Base-by-base conservation (phyloP, 2,888 invertebrate species). In the Timandra comae region DNA sequence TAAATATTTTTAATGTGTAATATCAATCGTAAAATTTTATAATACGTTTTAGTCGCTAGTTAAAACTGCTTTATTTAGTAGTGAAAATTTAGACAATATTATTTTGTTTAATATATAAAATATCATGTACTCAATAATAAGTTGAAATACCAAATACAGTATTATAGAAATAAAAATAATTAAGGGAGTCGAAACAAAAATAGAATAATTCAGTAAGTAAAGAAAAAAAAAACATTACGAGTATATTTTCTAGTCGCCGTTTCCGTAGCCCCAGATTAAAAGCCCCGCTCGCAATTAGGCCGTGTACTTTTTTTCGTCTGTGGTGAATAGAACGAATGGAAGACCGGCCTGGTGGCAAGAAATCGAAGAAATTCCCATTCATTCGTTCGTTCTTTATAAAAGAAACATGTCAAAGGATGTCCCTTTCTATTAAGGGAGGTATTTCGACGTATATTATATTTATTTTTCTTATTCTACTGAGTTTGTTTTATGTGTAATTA, bases 241-340 rank as follows among this genome's bases (percentile, higher is more conserved):
- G n/a, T n/a, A 10, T 11, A 9, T 23, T 13, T 12, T 9, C 7
- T 6, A 8, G 12, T 21, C 57, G 56, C 63, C 30, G 16, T 29
- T 50, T 52, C 52, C 27, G 22, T 55, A 51, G 70, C 69, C 52
- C 43, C 36, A 45, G 46, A 43, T 44, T 58, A 54, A 66, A 67
- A 71, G 59, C 63, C 53, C 55, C 55, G 49, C 56, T 64, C 58
- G 72, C 72, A 76, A 76, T 78, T 75, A 77, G 63, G 66, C 49
- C 43, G 39, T 49, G 57, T 63, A 60, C 54, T 56, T 64, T 72
- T 68, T 66, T 66, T 61, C 56, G 41, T 57, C 51, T 52, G 56
- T 46, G 49, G 56, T 60, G 63, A 69, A 70, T 60, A 50, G 49
- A 53, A 53, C 43, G 48, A 50, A 51, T 48, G 49, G 48, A 39